These are phyloP conservation scores for Alectura lathami DNA, from an alignment of 2,113 vertebrate genomes.

Conservation along the genomic window DNA sequence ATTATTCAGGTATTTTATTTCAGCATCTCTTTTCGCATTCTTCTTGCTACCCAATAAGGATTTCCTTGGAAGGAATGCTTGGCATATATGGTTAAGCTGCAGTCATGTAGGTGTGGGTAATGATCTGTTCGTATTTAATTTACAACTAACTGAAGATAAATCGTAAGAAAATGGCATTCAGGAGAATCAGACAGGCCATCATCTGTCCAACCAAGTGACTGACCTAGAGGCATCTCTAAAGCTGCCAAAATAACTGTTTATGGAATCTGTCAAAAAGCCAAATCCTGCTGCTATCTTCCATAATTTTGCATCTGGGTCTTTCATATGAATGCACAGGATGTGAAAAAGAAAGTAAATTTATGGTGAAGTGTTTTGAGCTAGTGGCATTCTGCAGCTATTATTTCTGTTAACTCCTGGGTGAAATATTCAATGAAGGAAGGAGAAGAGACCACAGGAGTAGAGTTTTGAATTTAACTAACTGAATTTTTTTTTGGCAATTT, in stretches of 20 bases:
- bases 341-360: background rate
- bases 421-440: background rate
- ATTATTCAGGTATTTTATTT: background rate
- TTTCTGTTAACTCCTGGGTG: background rate
- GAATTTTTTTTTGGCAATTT: background rate
- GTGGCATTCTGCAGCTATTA: background rate
- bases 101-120: background rate
- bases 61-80: background rate
- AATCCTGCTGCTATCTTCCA: background rate
- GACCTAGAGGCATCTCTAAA: slow-evolving; percentile 37
- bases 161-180: slow-evolving; percentile 19
- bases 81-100: background rate
- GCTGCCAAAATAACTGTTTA: slow-evolving; percentile 47
- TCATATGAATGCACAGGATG: background rate
- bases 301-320: slow-evolving; percentile 27
- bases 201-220: slow-evolving; percentile 37
- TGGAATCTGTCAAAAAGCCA: slow-evolving; percentile 44
- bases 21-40: background rate
- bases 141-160: slow-evolving; percentile 9
- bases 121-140: slow-evolving; percentile 30
- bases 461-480: background rate
- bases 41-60: background rate
- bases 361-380: background rate
- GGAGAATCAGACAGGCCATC: background rate
- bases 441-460: background rate